Evolutionary conservation across 2,113 vertebrate species (phyloP), one percentile per base, ranked within the genome.

Genomic region (Stigmatopora argus): DNA sequence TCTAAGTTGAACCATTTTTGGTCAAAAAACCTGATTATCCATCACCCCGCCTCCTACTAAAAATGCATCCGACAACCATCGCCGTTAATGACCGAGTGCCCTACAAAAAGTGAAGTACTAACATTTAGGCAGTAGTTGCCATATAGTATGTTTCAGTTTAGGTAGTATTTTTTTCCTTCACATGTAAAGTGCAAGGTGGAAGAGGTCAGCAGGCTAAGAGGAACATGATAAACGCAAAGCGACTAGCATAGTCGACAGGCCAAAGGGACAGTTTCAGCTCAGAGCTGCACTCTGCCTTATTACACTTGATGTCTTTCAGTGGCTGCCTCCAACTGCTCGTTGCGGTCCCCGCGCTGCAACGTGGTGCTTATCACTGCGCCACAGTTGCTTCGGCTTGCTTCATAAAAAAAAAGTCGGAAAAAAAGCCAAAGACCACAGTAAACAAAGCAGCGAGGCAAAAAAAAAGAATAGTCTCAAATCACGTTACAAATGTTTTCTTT

Each of bases 251-350:
- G 59, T 11, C 14, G 41, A 7, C 59, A 23, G 41, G 59, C 41
- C 59, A 23, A 56, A 21, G 19, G 59, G 59, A 45, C 59, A 45
- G 19, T 23, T 23, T 56, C n/a, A 14, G 38, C 14, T 45, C 38
- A 45, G 38, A 61, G 58, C 58, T 61, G 35, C 58, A 41, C 58
- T 60, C 58, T 60, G 58, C 59, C n/a, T 45, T 61, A 23, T 61
- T 61, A 41, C 59, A 23, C 59, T 46, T 61, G 3, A 45, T 45
- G 59, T 61, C 38, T 61, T 61, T 61, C 35, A 60, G 35, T 0
- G 34, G 34, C 57, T 11, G 56, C 56, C 31, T 58, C 26, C 58
- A 3, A 44, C 38, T 45, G 58, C 35, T 15, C 17, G 17, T 44
- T 5, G 18, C 18, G 13, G 58, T 60, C 18, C 58, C 58, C 11